Conservation (phyloP, 2,888 invertebrate genomes). For the Melitaea athalia region DNA sequence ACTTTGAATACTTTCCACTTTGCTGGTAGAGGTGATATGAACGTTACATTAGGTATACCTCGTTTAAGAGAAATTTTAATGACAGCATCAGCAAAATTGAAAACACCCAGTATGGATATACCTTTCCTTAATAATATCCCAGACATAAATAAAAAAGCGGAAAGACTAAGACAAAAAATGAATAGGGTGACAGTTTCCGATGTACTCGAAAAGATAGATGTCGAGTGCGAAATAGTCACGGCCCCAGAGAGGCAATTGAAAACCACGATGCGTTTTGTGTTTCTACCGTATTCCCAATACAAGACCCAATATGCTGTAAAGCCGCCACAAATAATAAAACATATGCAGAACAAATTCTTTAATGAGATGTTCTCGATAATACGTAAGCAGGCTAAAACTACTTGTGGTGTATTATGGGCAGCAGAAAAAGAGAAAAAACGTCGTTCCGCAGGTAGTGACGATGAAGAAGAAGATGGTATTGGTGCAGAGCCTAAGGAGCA, state of each 20-base stretch:
- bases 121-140: conserved; percentile 85
- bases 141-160: conserved; percentile 82
- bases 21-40: conserved; percentile 99
- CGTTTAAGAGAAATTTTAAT: conserved; percentile 97
- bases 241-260: conserved; percentile 81
- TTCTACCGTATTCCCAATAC: conserved; percentile 89
- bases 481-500: conserved; percentile 48
- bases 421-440: conserved; percentile 70
- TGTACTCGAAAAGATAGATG: conserved; percentile 87
- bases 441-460: conserved; percentile 57
- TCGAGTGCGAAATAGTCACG: conserved; percentile 82
- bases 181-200: conserved; percentile 90
- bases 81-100: conserved; percentile 95
- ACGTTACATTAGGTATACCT: conserved; percentile 99
- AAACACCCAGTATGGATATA: conserved; percentile 98
- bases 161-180: conserved; percentile 86
- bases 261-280: conserved; percentile 87
- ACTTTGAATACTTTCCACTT: conserved; percentile 99
- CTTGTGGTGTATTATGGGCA: conserved; percentile 77
- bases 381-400: conserved; percentile 81
- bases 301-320: conserved; percentile 87
- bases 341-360: conserved; percentile 89
- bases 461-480: conserved; percentile 63
- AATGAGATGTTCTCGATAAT: conserved; percentile 85
- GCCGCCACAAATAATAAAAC: conserved; percentile 86